phyloP scores from a whole-genome alignment of 2,888 invertebrate genomes.

The Caprella mutica region DNA sequence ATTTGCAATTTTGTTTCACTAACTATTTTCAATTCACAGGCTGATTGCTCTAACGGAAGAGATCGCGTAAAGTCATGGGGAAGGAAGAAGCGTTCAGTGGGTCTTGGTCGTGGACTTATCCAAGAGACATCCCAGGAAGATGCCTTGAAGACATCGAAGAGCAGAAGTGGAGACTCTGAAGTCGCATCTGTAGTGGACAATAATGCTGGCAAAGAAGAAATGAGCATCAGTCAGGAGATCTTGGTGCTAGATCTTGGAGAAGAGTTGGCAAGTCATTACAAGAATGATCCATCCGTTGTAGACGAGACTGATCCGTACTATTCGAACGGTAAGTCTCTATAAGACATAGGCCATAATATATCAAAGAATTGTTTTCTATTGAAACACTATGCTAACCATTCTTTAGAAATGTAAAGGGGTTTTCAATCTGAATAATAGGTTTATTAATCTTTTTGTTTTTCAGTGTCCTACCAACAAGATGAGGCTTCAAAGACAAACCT shows the following conservation, averaged over 20 bases:
- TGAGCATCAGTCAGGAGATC: constrained; percentile 90
- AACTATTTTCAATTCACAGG: constrained; percentile 45
- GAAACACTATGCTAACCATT: neutral
- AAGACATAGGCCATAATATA: neutral
- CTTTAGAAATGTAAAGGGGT: neutral
- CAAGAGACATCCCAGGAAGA: constrained; percentile 46
- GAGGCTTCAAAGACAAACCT: no score
- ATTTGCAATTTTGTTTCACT: neutral
- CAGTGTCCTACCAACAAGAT: no score
- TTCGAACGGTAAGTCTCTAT: constrained; percentile 19
- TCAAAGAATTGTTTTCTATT: neutral
- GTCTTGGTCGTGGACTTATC: constrained; percentile 47
- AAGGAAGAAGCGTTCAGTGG: constrained; percentile 52
- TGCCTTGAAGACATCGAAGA: constrained; percentile 14
- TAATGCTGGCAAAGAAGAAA: constrained; percentile 50
- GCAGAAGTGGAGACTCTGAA: no score
- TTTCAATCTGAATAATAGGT: neutral
- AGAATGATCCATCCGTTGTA: constrained; percentile 11
- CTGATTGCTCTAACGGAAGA: constrained; percentile 80
- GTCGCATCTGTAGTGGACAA: neutral
- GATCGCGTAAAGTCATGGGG: constrained; percentile 85
- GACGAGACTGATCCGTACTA: constrained; percentile 18
- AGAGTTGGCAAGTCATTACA: constrained; percentile 44
- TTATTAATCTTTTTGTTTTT: neutral
- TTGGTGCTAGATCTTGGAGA: constrained; percentile 85